Conservation (phyloP, 2,888 invertebrate species). For the Drosophila flavopinicola region DNA sequence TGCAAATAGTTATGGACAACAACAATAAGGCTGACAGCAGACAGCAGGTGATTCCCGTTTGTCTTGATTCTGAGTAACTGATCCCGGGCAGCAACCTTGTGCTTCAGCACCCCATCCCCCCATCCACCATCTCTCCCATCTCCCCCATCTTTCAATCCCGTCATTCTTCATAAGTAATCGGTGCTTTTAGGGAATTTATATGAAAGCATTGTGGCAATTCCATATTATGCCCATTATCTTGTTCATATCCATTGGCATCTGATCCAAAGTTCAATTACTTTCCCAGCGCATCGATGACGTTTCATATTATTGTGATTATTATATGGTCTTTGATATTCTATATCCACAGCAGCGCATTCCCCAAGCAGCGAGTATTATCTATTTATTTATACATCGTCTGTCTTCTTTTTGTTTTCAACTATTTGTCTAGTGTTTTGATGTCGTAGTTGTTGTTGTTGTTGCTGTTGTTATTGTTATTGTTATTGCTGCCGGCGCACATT, state of each 20-base stretch:
- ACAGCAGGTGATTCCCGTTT: constrained; percentile 26
- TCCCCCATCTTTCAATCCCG: neutral
- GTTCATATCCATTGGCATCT: too few relatives aligned
- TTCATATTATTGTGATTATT: constrained; percentile 16
- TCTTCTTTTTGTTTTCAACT: constrained; percentile 19
- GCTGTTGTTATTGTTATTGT: constrained; percentile 9
- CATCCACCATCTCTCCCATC: too few relatives aligned
- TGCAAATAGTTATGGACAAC: neutral
- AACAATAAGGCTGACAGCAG: neutral
- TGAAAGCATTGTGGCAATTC: constrained; percentile 48
- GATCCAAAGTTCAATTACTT: constrained; percentile 38
- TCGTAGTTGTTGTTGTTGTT: too few relatives aligned
- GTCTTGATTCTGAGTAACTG: constrained; percentile 8
- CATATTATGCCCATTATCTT: too few relatives aligned
- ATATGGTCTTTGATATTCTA: neutral
- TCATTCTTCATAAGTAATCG: constrained; percentile 32
- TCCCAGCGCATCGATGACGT: constrained; percentile 39
- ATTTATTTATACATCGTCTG: constrained; percentile 20
- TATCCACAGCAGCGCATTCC: constrained; percentile 7
- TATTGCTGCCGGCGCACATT: constrained; percentile 55
- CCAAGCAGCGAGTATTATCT: constrained; percentile 13
- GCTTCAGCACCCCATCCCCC: neutral
- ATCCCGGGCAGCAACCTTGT: constrained; percentile 3
- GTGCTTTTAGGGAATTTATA: constrained; percentile 20
- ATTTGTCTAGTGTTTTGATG: too few relatives aligned